These are phyloP conservation scores for Antheraea assamensis DNA, from an alignment of 2,888 invertebrate genomes.

Conservation along the genomic window DNA sequence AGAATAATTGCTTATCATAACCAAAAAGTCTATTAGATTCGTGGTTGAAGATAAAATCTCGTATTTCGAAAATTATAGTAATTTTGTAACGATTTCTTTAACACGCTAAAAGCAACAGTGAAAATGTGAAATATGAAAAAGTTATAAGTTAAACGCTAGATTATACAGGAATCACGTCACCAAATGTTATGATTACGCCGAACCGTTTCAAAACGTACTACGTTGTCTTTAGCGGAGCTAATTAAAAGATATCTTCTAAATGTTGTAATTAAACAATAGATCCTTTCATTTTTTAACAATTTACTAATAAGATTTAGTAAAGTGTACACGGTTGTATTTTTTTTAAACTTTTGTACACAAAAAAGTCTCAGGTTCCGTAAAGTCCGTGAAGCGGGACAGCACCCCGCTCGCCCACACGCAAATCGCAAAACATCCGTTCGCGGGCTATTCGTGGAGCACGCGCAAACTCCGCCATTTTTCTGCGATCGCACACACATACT, in stretches of 20 bases:
- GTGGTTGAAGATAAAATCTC: too few relatives aligned
- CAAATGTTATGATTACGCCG: too few relatives aligned
- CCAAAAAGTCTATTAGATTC: too few relatives aligned
- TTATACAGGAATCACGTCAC: too few relatives aligned
- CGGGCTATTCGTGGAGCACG: constrained; percentile 66
- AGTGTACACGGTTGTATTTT: background rate
- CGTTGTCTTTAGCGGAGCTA: too few relatives aligned
- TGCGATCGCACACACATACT: constrained; percentile 51
- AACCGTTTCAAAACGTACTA: too few relatives aligned
- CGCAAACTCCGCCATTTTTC: constrained; percentile 68
- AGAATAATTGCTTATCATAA: too few relatives aligned
- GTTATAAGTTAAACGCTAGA: too few relatives aligned
- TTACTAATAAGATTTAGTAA: background rate
- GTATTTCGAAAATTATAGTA: too few relatives aligned
- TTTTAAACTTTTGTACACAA: background rate
- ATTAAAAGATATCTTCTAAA: background rate
- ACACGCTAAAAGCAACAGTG: too few relatives aligned
- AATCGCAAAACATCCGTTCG: constrained; percentile 68
- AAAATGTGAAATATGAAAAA: too few relatives aligned
- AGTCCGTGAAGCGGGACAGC: constrained; percentile 14
- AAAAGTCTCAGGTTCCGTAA: background rate
- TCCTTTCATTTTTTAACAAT: background rate
- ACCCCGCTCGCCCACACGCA: constrained; percentile 48
- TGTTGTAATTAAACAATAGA: background rate
- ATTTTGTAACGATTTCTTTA: too few relatives aligned